Conservation (phyloP, 2,888 invertebrate genomes). For the Eutolmus rufibarbis region DNA sequence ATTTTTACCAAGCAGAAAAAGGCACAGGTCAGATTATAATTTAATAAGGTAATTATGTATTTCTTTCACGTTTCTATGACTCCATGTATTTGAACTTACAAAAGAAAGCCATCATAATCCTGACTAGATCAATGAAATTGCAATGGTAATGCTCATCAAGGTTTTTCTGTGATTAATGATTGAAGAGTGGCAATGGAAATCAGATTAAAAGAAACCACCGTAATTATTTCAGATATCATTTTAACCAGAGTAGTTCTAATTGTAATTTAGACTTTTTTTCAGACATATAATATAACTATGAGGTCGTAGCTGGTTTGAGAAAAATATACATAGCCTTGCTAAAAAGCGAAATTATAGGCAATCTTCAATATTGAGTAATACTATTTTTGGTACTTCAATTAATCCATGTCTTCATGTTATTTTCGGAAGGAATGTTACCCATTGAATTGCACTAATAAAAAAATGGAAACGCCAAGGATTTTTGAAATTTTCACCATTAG, state of each 20-base stretch:
- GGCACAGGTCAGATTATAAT: not conserved
- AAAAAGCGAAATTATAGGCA: too few species aligned
- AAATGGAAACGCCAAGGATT: too few species aligned
- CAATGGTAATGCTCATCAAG: not conserved
- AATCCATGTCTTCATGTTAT: not conserved
- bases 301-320: not conserved
- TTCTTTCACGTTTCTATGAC: not conserved
- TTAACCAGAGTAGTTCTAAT: not conserved
- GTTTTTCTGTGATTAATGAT: not conserved
- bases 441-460: too few species aligned
- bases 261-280: not conserved
- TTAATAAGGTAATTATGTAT: not conserved
- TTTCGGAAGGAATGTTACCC: too few species aligned
- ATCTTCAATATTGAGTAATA: not conserved
- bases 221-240: not conserved
- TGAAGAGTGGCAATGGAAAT: not conserved
- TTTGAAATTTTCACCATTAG: too few species aligned
- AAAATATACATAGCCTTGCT: not conserved
- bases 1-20: not conserved
- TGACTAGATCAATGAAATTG: not conserved
- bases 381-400: not conserved
- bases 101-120: not conserved
- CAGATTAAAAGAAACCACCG: not conserved
- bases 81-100: not conserved
- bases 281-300: too few species aligned